phyloP scores from a whole-genome alignment of 2,113 vertebrate species.

The Glareola pratincola region DNA sequence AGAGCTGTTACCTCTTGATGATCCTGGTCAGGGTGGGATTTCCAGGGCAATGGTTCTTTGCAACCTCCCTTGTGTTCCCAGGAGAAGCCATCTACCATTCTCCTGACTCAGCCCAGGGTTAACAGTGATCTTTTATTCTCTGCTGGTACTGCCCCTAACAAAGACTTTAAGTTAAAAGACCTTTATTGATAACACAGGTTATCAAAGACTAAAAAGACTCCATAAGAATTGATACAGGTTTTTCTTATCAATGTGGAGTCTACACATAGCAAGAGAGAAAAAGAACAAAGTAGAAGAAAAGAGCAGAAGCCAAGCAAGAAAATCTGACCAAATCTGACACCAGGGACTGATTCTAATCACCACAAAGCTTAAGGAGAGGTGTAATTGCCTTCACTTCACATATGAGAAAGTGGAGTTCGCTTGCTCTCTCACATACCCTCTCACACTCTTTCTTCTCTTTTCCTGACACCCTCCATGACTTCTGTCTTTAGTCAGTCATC shows the following conservation, averaged over 20 bases:
- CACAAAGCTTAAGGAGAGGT: not conserved
- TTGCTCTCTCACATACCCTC: not conserved
- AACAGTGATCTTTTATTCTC: not conserved
- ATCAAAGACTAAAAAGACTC: not conserved
- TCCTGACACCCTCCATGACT: accelerated
- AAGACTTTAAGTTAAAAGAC: not conserved
- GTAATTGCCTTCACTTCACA: not conserved
- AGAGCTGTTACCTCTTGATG: not conserved
- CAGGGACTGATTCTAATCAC: not conserved
- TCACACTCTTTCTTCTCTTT: not conserved
- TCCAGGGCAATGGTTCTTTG: not conserved
- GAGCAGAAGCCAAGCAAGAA: not conserved
- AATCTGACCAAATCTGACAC: not conserved
- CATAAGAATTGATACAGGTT: not conserved
- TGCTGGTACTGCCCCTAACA: not conserved
- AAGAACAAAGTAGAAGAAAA: not conserved
- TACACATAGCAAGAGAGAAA: not conserved
- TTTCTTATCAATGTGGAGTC: not conserved
- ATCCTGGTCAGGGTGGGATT: not conserved
- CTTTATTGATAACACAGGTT: not conserved
- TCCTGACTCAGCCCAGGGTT: not conserved
- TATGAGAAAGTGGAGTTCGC: not conserved
- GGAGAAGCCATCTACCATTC: not conserved
- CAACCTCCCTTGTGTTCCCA: not conserved
- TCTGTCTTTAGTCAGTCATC: not conserved